A percentile compares a stretch with the other conserved stretches of the same genome.
Conservation (phyloP, 2,888 invertebrate genomes). For the Prenolepis imparis region DNA sequence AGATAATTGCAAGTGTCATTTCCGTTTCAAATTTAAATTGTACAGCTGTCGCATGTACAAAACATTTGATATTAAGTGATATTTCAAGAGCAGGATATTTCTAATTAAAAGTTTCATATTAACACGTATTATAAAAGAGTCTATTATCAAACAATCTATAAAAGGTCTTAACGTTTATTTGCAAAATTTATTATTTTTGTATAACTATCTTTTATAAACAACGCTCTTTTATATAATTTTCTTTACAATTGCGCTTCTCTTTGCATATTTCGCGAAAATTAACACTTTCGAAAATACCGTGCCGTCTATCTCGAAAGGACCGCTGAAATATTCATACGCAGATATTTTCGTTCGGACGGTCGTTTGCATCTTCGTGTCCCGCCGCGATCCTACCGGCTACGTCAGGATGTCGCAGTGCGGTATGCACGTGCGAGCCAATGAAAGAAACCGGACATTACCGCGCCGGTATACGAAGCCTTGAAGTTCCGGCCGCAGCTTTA, state of each 20-base stretch:
- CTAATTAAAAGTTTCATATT: not conserved
- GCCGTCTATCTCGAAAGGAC: not conserved
- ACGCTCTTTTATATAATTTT: not conserved
- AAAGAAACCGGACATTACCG: slow-evolving; percentile 68
- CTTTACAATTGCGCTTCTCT: not conserved
- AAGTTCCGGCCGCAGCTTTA: slow-evolving; percentile 34
- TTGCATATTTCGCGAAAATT: slow-evolving; percentile 11
- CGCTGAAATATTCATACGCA: slow-evolving; percentile 38
- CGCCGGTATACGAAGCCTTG: slow-evolving; percentile 29
- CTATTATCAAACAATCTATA: not conserved
- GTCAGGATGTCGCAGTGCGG: slow-evolving; percentile 79
- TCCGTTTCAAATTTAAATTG: not conserved
- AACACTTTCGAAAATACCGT: slow-evolving; percentile 1
- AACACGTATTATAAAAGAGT: not conserved
- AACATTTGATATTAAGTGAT: not conserved
- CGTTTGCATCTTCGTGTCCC: slow-evolving; percentile 38
- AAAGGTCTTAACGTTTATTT: not conserved
- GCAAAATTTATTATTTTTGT: not conserved
- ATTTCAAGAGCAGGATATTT: not conserved
- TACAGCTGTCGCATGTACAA: not conserved
- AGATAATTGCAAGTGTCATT: not conserved
- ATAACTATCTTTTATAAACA: not conserved
- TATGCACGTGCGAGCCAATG: slow-evolving; percentile 68
- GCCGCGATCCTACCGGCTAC: slow-evolving; percentile 59
- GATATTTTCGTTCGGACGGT: slow-evolving; percentile 7